These are phyloP conservation scores for Gambusia yucatana DNA, from an alignment of 2,797 vertebrate genomes.

Conservation along the genomic window DNA sequence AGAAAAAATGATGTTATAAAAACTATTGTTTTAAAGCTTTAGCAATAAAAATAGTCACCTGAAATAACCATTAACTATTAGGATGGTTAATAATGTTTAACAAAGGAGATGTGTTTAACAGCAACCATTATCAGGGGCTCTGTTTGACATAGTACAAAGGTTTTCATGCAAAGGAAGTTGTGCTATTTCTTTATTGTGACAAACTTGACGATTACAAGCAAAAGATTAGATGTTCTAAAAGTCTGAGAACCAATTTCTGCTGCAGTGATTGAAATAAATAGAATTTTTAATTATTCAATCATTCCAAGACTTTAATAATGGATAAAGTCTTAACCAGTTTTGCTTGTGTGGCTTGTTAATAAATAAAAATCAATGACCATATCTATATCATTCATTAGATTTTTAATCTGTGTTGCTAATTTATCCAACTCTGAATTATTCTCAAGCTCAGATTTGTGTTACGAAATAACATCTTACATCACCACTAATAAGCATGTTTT, in stretches of 20 bases:
- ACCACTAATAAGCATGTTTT: constrained; percentile 15
- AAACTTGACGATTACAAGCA: not conserved
- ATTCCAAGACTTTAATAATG: not conserved
- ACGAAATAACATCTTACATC: constrained; percentile 20
- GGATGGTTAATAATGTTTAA: not conserved
- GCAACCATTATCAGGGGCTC: not conserved
- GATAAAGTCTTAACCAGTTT: not conserved
- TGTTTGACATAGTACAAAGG: not conserved
- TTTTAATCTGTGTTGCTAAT: constrained; percentile 49
- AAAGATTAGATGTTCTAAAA: not conserved
- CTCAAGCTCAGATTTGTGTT: not conserved
- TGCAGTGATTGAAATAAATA: not conserved
- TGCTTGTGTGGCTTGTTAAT: not conserved
- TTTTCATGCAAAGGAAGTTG: not conserved
- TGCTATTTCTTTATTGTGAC: not conserved
- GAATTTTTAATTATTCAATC: not conserved
- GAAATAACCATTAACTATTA: not conserved
- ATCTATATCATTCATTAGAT: constrained; percentile 10
- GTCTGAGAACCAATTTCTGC: not conserved
- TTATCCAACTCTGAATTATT: constrained; percentile 23
- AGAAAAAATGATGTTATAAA: too few species aligned
- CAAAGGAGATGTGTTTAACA: not conserved
- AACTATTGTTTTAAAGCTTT: not conserved
- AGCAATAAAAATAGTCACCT: not conserved
- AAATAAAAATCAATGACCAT: not conserved